Base-by-base conservation (phyloP, 1,140 invertebrate species). In the Palaemon carinicauda region DNA sequence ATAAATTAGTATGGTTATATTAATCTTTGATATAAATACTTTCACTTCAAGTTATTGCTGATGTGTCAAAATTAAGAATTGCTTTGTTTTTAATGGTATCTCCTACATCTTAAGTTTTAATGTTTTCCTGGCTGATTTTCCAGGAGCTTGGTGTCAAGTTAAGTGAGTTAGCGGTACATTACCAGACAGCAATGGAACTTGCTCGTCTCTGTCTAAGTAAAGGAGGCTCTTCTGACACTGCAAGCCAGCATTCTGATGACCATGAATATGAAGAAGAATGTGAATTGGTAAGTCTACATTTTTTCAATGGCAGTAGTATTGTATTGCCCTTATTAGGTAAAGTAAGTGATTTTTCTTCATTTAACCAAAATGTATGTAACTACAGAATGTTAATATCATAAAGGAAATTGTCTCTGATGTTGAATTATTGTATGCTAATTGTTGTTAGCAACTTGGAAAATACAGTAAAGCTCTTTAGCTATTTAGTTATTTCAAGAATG, bases 71-170 rank as follows among this genome's bases (percentile, higher is more conserved):
- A 69, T 69, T 2, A 15, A 9, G 0, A 9, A 69, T 27, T 21
- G 15, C 10, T 27, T n/a, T 14, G 0, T 69, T 24, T 69, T 19
- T 19, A 69, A 7, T 69, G 24, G 3, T 12, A 21, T 24, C 27
- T 65, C n/a, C n/a, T n/a, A n/a, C n/a, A n/a, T n/a, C n/a, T n/a
- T n/a, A n/a, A n/a, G 60, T 24, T 65, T 17, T 17, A 2, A 24
- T n/a, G n/a, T 19, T 65, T 65, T 24, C 1, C 4, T 69, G 7
- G 19, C 19, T 82, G 69, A 3, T 14, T 71, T 54, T 82, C 1
- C 69, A 82, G 77, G 84, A 86, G 24, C 60, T 86, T 9, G 84
- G 84, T 33, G 60, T 80, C 17, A 86, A 80, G 51, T 33, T 86
- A 10, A 69, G 51, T 10, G 51, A 53, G n/a, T 24, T 86, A 7